A percentile compares a stretch with the other conserved stretches of the same genome.
phyloP scores from a whole-genome alignment of 1,140 invertebrate species.

The Euwallacea similis region DNA sequence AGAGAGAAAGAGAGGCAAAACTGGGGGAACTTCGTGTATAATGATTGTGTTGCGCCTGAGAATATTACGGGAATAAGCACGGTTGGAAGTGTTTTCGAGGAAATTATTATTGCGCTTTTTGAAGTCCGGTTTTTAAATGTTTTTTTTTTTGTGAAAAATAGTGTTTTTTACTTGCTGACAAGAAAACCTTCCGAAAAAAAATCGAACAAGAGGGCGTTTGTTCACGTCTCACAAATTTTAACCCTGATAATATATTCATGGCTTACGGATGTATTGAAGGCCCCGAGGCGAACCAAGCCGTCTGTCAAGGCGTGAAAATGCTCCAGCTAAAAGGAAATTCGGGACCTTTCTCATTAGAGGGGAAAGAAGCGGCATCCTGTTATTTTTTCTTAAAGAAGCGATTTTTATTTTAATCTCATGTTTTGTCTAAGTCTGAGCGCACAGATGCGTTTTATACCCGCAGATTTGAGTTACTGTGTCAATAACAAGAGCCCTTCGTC shows the following conservation, averaged over 20 bases:
- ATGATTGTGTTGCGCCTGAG: constrained; percentile 23
- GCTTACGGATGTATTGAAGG: constrained; percentile 28
- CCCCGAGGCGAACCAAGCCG: constrained; percentile 8
- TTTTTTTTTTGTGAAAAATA: neutral
- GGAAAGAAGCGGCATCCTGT: too few species aligned
- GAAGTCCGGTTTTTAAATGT: constrained; percentile 13
- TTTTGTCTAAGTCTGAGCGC: too few species aligned
- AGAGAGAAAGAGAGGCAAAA: neutral
- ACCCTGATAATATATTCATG: constrained; percentile 27
- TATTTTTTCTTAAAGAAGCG: neutral
- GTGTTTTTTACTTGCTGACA: too few species aligned
- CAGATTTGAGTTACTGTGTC: constrained; percentile 21
- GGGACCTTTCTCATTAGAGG: too few species aligned
- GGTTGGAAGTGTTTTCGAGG: constrained; percentile 15
- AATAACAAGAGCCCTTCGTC: constrained; percentile 24
- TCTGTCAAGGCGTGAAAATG: constrained; percentile 23
- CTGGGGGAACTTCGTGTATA: constrained; percentile 14
- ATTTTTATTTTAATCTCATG: constrained; percentile 12
- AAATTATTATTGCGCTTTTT: constrained; percentile 17
- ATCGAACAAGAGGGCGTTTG: neutral
- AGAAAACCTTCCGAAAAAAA: neutral
- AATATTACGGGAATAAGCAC: constrained; percentile 14
- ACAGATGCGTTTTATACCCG: too few species aligned
- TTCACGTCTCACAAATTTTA: constrained; percentile 27
- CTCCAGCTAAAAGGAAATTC: constrained; percentile 4